Percentiles rank a stretch among this genome's conserved stretches.
phyloP scores from a whole-genome alignment of 2,113 vertebrate genomes.

The Rissa tridactyla region DNA sequence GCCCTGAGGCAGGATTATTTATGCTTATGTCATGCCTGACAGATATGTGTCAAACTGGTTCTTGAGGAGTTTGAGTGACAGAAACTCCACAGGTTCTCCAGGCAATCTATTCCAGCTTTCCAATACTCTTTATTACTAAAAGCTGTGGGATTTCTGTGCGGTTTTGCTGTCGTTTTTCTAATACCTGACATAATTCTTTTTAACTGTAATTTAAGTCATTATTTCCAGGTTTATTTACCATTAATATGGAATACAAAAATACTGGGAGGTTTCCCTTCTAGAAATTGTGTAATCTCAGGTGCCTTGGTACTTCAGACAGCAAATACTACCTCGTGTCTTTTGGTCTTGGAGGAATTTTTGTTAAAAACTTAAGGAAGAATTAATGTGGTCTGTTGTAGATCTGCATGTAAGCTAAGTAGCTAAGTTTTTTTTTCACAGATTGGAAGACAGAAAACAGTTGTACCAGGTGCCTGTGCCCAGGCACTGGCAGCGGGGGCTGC shows the following conservation, averaged over 20 bases:
- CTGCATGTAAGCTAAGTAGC: not conserved
- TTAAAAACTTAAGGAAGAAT: not conserved
- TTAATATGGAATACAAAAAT: not conserved
- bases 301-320: not conserved
- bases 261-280: not conserved
- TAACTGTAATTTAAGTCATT: not conserved
- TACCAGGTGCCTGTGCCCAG: accelerated
- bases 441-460: not conserved
- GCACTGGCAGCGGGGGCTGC: accelerated
- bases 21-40: not conserved
- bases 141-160: not conserved
- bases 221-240: not conserved
- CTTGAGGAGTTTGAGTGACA: not conserved
- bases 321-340: not conserved
- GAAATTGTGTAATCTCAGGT: not conserved
- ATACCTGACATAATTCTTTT: not conserved
- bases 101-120: not conserved
- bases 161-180: not conserved
- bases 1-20: not conserved
- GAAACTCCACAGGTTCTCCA: not conserved
- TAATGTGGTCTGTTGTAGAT: not conserved
- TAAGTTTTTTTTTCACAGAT: accelerated
- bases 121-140: not conserved
- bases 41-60: not conserved
- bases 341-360: not conserved